A percentile compares a stretch with the other conserved stretches of the same genome.
phyloP scores from a whole-genome alignment of 2,113 vertebrate genomes.

The Cisticola juncidis region DNA sequence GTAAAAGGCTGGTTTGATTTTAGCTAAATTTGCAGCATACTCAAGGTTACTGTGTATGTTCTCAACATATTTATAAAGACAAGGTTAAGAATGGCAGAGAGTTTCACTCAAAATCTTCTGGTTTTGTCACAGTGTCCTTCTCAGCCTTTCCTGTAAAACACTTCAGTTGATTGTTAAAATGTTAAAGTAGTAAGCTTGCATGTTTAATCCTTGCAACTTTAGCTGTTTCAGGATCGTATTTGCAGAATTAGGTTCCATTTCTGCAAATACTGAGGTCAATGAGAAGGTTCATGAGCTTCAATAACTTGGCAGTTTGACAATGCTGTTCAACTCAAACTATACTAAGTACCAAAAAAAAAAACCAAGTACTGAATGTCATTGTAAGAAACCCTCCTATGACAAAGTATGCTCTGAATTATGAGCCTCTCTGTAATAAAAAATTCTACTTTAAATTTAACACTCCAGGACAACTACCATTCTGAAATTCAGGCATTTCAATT shows the following conservation, averaged over 20 bases:
- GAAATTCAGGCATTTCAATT: neutral
- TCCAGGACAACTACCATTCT: neutral
- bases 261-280: neutral
- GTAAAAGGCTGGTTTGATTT: neutral
- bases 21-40: neutral
- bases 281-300: neutral
- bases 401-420: neutral
- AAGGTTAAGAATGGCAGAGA: neutral
- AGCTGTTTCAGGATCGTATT: neutral
- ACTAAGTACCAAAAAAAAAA: neutral
- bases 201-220: neutral
- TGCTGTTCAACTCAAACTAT: neutral
- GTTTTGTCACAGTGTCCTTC: neutral
- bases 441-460: neutral
- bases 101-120: neutral
- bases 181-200: neutral
- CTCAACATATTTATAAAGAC: neutral
- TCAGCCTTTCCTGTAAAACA: neutral
- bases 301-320: neutral
- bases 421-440: neutral
- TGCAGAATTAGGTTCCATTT: neutral
- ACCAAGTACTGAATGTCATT: neutral
- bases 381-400: accelerated
- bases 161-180: neutral
- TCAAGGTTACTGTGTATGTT: neutral